Conservation (phyloP, 2,888 invertebrate species). For the Lasioglossum pauxillum region DNA sequence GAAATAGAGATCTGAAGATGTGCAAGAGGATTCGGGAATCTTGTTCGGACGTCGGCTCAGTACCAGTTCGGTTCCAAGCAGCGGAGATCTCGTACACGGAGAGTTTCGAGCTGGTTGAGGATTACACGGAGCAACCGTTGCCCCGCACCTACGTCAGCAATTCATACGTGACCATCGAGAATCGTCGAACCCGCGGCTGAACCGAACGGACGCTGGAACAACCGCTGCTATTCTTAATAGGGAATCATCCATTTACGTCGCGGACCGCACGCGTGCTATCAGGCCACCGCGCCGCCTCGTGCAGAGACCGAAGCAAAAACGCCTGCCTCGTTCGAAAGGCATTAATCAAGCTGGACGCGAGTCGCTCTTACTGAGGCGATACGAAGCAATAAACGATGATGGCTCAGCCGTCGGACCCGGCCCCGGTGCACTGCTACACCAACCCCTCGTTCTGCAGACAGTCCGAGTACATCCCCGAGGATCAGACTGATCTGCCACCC, state of each 20-base stretch:
- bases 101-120: slow-evolving; percentile 58
- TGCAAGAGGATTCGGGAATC: slow-evolving; percentile 37
- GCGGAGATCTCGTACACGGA: background rate
- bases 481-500: slow-evolving; percentile 84
- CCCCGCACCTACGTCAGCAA: slow-evolving; percentile 75
- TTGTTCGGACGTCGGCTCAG: slow-evolving; percentile 45
- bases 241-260: slow-evolving; percentile 31
- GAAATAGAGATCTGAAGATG: slow-evolving; percentile 48
- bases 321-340: background rate
- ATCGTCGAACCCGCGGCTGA: slow-evolving; percentile 44
- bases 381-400: slow-evolving; percentile 36
- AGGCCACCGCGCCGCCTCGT: slow-evolving; percentile 11
- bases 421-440: slow-evolving; percentile 87
- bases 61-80: slow-evolving; percentile 50
- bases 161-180: slow-evolving; percentile 74
- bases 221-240: slow-evolving; percentile 30
- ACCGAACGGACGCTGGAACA: background rate
- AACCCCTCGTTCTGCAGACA: slow-evolving; percentile 93
- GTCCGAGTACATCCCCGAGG: slow-evolving; percentile 87
- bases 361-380: background rate
- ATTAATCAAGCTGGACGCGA: slow-evolving; percentile 29
- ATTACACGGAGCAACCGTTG: slow-evolving; percentile 77
- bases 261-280: slow-evolving; percentile 23
- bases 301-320: slow-evolving; percentile 4
- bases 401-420: slow-evolving; percentile 64